A percentile compares a stretch with the other conserved stretches of the same genome.
phyloP scores from a whole-genome alignment of 2,797 vertebrate genomes.

The Cryptoprocta ferox region DNA sequence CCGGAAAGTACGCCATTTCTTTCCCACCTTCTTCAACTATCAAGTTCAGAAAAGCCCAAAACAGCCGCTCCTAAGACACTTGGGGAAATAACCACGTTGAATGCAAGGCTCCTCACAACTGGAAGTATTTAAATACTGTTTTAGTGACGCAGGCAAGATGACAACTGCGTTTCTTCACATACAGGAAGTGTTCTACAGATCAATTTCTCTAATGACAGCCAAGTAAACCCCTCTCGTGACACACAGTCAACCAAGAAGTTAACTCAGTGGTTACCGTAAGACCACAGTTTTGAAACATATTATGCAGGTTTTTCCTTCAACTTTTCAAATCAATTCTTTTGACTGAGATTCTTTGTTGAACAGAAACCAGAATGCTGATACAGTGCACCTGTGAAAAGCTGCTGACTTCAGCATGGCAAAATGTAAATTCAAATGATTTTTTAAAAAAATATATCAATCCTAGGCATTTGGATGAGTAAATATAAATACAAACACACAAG shows the following conservation, averaged over 20 bases:
- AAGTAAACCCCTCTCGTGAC: slow-evolving; percentile 84
- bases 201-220: slow-evolving; percentile 84
- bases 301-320: not conserved
- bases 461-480: not conserved
- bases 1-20: slow-evolving; percentile 58
- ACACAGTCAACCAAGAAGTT: slow-evolving; percentile 81
- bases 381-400: not conserved
- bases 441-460: slow-evolving; percentile 16
- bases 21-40: slow-evolving; percentile 65
- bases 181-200: slow-evolving; percentile 84
- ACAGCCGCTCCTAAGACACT: slow-evolving; percentile 70
- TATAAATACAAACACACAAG: not conserved
- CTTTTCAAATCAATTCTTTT: slow-evolving; percentile 59
- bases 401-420: slow-evolving; percentile 11
- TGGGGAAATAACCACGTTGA: slow-evolving; percentile 71
- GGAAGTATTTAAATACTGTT: slow-evolving; percentile 77
- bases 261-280: slow-evolving; percentile 80
- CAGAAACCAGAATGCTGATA: slow-evolving; percentile 45
- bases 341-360: not conserved
- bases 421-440: slow-evolving; percentile 28
- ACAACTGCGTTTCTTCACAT: slow-evolving; percentile 84
- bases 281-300: slow-evolving; percentile 77
- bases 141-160: slow-evolving; percentile 82
- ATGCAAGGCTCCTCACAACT: slow-evolving; percentile 74
- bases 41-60: slow-evolving; percentile 60